Conservation (phyloP, 2,113 vertebrate species). For the Vulpes vulpes region DNA sequence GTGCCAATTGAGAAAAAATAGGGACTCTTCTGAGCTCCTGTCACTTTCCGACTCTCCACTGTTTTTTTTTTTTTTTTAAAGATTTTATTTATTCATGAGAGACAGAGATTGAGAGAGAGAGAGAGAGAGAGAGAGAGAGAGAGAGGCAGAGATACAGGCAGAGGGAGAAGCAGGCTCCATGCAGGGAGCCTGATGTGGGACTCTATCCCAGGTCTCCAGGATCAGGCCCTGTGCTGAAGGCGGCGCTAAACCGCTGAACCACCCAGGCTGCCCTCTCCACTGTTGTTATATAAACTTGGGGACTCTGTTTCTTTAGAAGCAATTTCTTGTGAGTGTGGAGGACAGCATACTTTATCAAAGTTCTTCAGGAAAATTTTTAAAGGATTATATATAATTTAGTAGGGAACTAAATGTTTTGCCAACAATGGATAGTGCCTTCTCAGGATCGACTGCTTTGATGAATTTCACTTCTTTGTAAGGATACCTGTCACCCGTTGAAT, state of each 20-base stretch:
- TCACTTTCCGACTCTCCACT: not conserved
- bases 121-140: too few relatives aligned
- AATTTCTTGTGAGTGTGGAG: constrained; percentile 5
- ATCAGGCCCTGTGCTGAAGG: too few relatives aligned
- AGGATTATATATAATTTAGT: constrained; percentile 6
- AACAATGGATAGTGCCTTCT: not conserved
- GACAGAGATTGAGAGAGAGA: too few relatives aligned
- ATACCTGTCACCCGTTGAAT: not conserved
- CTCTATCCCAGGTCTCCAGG: too few relatives aligned
- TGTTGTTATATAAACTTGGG: not conserved
- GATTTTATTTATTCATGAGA: too few relatives aligned
- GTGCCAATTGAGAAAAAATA: not conserved
- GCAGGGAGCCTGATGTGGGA: too few relatives aligned
- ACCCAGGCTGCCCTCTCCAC: not conserved
- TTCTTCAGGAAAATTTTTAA: constrained; percentile 17
- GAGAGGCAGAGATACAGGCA: too few relatives aligned
- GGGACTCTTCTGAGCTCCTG: not conserved
- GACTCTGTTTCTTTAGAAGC: not conserved
- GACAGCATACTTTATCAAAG: not conserved
- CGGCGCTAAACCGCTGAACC: too few relatives aligned
- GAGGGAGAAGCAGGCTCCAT: too few relatives aligned
- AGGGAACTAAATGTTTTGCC: constrained; percentile 26
- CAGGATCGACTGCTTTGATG: not conserved
- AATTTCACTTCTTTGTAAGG: constrained; percentile 26
- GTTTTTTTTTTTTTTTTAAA: not conserved